Evolutionary conservation across 2,888 invertebrate genomes (phyloP).

Genomic region (Drosophila rubida): DNA sequence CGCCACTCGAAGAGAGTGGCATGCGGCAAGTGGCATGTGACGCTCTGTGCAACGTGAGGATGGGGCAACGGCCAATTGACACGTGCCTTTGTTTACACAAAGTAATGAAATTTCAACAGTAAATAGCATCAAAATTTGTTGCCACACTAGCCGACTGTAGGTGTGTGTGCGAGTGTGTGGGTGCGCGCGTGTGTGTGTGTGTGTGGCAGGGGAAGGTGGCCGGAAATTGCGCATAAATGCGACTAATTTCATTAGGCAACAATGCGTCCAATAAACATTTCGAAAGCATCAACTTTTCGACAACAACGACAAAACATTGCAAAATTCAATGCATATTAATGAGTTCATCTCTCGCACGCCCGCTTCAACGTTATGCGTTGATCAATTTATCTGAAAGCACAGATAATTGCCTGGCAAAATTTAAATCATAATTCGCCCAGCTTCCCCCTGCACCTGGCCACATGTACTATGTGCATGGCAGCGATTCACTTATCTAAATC

Average conservation of each 20-base stretch:
- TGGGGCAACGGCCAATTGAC: slow-evolving; percentile 27
- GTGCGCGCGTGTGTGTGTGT: slow-evolving; percentile 16
- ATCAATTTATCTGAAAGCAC: slow-evolving; percentile 28
- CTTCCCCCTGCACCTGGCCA: background rate
- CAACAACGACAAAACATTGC: slow-evolving; percentile 18
- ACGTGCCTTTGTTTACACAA: slow-evolving; percentile 77
- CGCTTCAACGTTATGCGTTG: background rate
- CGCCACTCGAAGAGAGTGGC: background rate
- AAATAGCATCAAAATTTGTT: slow-evolving; percentile 53
- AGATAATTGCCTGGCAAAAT: slow-evolving; percentile 25
- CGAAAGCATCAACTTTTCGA: slow-evolving; percentile 54
- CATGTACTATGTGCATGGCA: background rate
- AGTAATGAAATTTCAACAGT: slow-evolving; percentile 75
- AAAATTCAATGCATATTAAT: slow-evolving; percentile 74
- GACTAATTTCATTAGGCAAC: slow-evolving; percentile 70
- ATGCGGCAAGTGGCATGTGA: background rate
- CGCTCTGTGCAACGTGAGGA: background rate
- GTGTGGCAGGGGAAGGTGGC: background rate
- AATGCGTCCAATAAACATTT: slow-evolving; percentile 67
- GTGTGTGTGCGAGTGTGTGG: background rate
- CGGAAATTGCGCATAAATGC: slow-evolving; percentile 65
- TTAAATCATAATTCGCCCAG: background rate
- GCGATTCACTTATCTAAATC: slow-evolving; percentile 15
- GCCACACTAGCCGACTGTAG: slow-evolving; percentile 11
- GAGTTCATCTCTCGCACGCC: slow-evolving; percentile 27